Conservation (phyloP, 53 echinoderm and acorn worm genomes). For the Echinometra lucunter region DNA sequence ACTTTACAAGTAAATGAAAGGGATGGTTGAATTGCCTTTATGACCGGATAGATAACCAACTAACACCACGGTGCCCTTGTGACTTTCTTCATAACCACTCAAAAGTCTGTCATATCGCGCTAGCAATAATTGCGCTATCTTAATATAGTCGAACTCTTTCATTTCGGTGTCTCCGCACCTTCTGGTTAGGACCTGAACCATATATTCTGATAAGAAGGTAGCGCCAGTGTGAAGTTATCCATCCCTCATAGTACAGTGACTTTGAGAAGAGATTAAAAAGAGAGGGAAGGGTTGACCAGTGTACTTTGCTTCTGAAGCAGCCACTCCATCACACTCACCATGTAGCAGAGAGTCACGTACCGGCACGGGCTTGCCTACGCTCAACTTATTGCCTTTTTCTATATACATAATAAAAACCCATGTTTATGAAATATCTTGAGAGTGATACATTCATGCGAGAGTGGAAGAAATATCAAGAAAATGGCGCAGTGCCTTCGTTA, state of each 20-base stretch:
- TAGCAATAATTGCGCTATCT: conserved; percentile 8
- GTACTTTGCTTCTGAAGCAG: not conserved
- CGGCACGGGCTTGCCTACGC: not conserved
- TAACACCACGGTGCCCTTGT: not conserved
- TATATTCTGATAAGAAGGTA: not conserved
- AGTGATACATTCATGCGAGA: conserved; percentile 37
- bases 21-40: not conserved
- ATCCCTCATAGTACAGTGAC: conserved; percentile 47
- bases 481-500: conserved; percentile 26
- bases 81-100: not conserved
- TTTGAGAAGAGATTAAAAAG: conserved; percentile 6
- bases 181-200: not conserved
- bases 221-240: conserved; percentile 29
- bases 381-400: conserved; percentile 45
- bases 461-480: conserved; percentile 3
- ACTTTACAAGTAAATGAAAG: conserved; percentile 2
- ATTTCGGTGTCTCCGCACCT: conserved; percentile 9
- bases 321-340: conserved; percentile 29
- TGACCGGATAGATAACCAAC: not conserved
- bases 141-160: conserved; percentile 8
- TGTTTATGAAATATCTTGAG: conserved; percentile 48
- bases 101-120: conserved; percentile 11
- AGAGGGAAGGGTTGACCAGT: conserved; percentile 27
- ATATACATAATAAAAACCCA: conserved; percentile 52
- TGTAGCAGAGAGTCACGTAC: conserved; percentile 38